These are phyloP conservation scores for Maniola jurtina DNA, from an alignment of 1,140 invertebrate genomes.

Conservation along the genomic window DNA sequence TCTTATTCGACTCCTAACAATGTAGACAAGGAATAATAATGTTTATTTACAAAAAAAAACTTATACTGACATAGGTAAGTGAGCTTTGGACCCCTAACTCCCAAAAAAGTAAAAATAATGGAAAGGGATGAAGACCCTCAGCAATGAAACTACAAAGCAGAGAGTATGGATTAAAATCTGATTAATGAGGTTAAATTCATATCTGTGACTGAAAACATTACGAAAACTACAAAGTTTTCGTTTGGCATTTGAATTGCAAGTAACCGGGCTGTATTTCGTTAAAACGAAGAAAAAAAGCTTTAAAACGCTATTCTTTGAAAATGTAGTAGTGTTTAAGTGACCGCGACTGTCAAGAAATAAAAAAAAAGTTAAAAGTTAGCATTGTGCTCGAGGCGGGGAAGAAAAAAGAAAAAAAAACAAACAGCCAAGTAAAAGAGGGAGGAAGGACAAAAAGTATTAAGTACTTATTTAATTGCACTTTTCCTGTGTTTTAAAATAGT, in stretches of 20 bases:
- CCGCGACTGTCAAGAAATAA: conserved; percentile 2
- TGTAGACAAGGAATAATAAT: too few species aligned
- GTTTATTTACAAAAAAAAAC: too few species aligned
- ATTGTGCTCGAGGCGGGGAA: background rate
- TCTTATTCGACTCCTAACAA: too few species aligned
- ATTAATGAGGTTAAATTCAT: too few species aligned
- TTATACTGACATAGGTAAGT: too few species aligned
- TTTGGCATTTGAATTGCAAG: background rate
- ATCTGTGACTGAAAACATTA: too few species aligned
- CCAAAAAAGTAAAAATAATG: too few species aligned
- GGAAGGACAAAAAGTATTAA: background rate
- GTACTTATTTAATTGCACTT: conserved; percentile 4
- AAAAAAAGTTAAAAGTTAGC: background rate
- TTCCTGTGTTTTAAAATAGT: background rate
- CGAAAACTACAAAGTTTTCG: too few species aligned
- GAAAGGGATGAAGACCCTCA: too few species aligned
- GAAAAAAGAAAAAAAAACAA: background rate
- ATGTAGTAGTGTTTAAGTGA: conserved; percentile 4
- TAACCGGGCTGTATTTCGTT: background rate
- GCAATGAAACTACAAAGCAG: too few species aligned
- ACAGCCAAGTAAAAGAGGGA: background rate
- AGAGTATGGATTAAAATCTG: too few species aligned
- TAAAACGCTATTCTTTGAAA: conserved; percentile 2
- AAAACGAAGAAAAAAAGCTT: background rate
- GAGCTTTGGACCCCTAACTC: too few species aligned